phyloP scores from a whole-genome alignment of 2,113 vertebrate genomes.

The Oryctolagus cuniculus region DNA sequence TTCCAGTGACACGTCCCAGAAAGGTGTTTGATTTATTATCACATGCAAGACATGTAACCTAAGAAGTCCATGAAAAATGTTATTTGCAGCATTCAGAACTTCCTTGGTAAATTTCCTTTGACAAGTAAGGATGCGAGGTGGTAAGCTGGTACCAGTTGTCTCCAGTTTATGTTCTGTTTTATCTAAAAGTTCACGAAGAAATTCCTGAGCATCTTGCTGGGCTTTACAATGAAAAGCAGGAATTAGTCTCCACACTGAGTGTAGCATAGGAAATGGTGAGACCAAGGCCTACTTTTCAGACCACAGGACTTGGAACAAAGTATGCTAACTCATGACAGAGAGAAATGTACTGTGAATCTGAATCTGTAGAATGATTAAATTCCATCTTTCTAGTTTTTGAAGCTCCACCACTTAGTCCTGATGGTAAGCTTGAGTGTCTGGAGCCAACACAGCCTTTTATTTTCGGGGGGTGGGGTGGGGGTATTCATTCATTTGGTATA shows the following conservation, averaged over 20 bases:
- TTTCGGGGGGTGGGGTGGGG: too few species aligned
- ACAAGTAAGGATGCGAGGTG: constrained; percentile 88
- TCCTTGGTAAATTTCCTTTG: constrained; percentile 91
- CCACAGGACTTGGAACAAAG: constrained; percentile 97
- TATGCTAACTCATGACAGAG: constrained; percentile 96
- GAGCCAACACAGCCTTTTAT: constrained; percentile 62
- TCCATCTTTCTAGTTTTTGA: constrained; percentile 93
- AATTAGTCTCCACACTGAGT: constrained; percentile 92
- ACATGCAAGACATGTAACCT: constrained; percentile 70
- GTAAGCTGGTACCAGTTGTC: constrained; percentile 88
- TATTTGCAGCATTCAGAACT: constrained; percentile 92
- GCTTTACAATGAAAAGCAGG: constrained; percentile 92
- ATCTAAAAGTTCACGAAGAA: constrained; percentile 93
- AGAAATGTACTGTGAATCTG: constrained; percentile 93
- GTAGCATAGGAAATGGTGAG: constrained; percentile 91
- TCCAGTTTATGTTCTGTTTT: constrained; percentile 92
- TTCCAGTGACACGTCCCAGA: too few species aligned
- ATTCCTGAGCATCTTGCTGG: constrained; percentile 93
- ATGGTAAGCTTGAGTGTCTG: constrained; percentile 86
- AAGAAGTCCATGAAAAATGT: constrained; percentile 91
- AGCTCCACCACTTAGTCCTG: constrained; percentile 92
- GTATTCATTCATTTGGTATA: constrained; percentile 79
- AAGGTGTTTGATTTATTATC: too few species aligned
- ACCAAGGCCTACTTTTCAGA: constrained; percentile 93
- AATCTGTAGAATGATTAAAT: constrained; percentile 92